Conservation (phyloP, 2,888 invertebrate species). For the Macrophya alboannulata region DNA sequence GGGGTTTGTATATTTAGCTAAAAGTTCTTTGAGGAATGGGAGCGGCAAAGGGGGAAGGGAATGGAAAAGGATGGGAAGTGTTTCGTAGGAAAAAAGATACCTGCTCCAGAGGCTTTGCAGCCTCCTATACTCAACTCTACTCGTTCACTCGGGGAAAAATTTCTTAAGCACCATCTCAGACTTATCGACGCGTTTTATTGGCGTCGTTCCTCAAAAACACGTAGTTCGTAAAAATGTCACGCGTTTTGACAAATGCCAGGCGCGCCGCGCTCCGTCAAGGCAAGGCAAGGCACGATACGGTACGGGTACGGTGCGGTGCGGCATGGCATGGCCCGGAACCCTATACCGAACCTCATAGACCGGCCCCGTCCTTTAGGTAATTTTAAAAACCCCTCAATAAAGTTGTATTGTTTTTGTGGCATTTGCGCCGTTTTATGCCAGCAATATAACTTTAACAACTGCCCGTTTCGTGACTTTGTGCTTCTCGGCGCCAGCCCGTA, state of each 20-base stretch:
- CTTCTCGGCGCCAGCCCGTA: constrained; percentile 71
- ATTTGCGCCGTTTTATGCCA: constrained; percentile 73
- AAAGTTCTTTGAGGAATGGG: constrained; percentile 30
- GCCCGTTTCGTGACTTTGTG: constrained; percentile 70
- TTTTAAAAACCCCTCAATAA: constrained; percentile 68
- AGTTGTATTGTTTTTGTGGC: constrained; percentile 76
- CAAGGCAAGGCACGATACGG: background rate
- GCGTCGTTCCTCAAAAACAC: constrained; percentile 58
- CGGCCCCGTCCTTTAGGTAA: constrained; percentile 50
- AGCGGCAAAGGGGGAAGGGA: background rate
- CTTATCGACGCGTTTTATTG: constrained; percentile 57
- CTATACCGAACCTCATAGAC: constrained; percentile 21
- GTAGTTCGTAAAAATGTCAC: constrained; percentile 66
- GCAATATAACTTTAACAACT: constrained; percentile 78
- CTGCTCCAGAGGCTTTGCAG: constrained; percentile 43
- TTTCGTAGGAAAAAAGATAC: constrained; percentile 40
- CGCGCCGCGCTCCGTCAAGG: constrained; percentile 47
- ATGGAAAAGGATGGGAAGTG: background rate
- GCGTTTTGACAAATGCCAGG: constrained; percentile 65
- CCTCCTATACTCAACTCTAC: background rate
- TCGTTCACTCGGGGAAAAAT: background rate
- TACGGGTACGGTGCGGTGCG: background rate
- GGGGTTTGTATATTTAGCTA: constrained; percentile 52
- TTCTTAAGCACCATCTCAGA: constrained; percentile 54
- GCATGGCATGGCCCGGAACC: constrained; percentile 29